Evolutionary conservation across 2,797 vertebrate species (phyloP).

Genomic region (Acanthornis magna): DNA sequence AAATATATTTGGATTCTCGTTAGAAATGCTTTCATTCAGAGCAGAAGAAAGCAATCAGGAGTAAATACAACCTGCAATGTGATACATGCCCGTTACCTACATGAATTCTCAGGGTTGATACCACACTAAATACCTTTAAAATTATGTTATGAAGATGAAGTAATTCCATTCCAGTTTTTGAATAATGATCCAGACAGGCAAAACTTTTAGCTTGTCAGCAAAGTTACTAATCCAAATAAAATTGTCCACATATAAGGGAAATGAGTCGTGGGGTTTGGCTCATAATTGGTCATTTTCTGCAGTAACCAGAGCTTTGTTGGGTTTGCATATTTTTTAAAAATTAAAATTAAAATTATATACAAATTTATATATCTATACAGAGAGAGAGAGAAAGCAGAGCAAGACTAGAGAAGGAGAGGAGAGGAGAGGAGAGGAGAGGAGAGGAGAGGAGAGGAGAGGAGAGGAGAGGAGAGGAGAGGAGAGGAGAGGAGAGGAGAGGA

Average conservation of each 20-base stretch:
- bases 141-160: background rate
- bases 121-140: background rate
- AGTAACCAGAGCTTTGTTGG: background rate
- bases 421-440: too few relatives aligned
- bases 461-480: too few relatives aligned
- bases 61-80: background rate
- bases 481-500: background rate
- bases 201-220: background rate
- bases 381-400: too few relatives aligned
- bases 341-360: background rate
- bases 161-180: background rate
- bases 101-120: background rate
- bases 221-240: background rate
- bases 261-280: background rate
- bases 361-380: too few relatives aligned
- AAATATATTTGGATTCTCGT: background rate
- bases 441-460: too few relatives aligned
- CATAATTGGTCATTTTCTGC: background rate
- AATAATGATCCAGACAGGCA: background rate
- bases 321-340: background rate
- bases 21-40: background rate
- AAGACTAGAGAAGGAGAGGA: too few relatives aligned
- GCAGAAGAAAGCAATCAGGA: conserved; percentile 13
- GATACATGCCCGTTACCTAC: background rate
- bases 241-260: background rate